Percentiles rank a stretch among this genome's conserved stretches.
Evolutionary conservation across 2,113 vertebrate species (phyloP).

Genomic region (Ursus arctos): DNA sequence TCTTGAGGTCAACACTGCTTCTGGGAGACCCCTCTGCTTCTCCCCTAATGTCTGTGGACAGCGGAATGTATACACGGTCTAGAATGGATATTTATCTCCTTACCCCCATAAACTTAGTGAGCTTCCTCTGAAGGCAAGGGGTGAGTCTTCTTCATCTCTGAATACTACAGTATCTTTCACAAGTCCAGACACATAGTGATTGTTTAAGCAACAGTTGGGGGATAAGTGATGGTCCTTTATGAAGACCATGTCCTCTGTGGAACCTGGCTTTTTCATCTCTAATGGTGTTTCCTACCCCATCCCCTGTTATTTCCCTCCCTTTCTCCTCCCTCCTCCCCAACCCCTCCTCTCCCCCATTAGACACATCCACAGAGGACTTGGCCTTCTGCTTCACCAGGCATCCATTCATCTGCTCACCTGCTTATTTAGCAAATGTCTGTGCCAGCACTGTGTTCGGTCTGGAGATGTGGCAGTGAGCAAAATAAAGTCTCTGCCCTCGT

Average conservation of each 20-base stretch:
- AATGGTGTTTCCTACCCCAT: not conserved
- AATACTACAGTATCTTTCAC: not conserved
- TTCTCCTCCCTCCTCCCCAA: not conserved
- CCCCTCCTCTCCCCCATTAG: not conserved
- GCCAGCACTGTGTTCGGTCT: not conserved
- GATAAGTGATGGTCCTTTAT: not conserved
- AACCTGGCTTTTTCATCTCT: not conserved
- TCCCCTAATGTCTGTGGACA: too few species aligned
- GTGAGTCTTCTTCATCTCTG: not conserved
- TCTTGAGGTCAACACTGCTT: not conserved
- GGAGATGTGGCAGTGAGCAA: not conserved
- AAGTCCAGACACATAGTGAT: not conserved
- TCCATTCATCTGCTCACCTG: not conserved
- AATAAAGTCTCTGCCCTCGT: not conserved
- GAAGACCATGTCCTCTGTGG: not conserved
- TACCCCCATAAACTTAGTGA: not conserved
- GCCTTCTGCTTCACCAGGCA: not conserved
- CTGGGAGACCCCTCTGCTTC: not conserved
- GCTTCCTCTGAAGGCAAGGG: not conserved
- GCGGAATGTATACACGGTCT: rapidly evolving
- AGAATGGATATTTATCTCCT: not conserved
- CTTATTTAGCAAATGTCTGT: not conserved
- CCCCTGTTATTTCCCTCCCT: not conserved
- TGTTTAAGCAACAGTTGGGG: not conserved
- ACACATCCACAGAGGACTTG: not conserved